These are phyloP conservation scores for Sepiola atlantica DNA, from an alignment of 2,888 invertebrate species.

Conservation along the genomic window DNA sequence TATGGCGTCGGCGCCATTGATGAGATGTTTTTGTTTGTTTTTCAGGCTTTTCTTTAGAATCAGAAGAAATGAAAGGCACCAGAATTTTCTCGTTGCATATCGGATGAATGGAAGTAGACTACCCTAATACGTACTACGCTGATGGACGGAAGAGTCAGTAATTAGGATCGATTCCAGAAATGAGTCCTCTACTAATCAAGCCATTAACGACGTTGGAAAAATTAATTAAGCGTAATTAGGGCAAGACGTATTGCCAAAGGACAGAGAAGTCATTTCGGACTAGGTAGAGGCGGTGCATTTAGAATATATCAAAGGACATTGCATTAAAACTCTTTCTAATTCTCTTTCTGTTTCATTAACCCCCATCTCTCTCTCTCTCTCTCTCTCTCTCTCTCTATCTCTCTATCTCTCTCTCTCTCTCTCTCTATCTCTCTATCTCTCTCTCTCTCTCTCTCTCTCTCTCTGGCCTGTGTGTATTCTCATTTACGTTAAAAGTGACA, in stretches of 20 bases:
- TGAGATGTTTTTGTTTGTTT: background rate
- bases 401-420: too few species aligned
- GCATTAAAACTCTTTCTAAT: too few species aligned
- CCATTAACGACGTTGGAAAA: background rate
- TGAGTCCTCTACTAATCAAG: background rate
- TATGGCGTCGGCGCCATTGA: background rate
- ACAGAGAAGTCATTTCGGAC: background rate
- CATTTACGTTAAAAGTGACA: too few species aligned
- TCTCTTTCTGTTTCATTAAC: too few species aligned
- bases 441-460: too few species aligned
- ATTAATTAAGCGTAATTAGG: conserved; percentile 32
- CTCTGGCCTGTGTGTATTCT: too few species aligned
- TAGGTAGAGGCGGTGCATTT: background rate
- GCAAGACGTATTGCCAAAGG: background rate
- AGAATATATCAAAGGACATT: too few species aligned
- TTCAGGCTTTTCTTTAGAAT: background rate
- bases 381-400: too few species aligned
- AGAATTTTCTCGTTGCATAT: background rate
- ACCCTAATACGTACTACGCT: background rate
- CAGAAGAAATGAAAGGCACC: background rate
- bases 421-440: too few species aligned
- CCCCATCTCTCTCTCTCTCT: too few species aligned
- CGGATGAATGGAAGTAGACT: background rate
- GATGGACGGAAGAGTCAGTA: background rate
- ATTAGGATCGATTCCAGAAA: conserved; percentile 20